Base-by-base conservation (phyloP, 2,888 invertebrate species). In the Lithophane semibrunnea region DNA sequence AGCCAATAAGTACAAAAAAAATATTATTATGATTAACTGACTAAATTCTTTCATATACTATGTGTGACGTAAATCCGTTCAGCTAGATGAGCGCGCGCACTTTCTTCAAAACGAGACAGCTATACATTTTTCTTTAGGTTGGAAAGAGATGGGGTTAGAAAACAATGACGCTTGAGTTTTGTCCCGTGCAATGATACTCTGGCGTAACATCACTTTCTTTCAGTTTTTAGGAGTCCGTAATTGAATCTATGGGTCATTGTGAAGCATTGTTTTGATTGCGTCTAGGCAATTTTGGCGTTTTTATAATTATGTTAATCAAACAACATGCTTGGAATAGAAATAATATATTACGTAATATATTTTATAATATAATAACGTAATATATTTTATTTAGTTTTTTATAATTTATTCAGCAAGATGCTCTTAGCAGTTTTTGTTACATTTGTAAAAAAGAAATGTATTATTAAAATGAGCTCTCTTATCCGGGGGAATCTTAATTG, bases 141-240 rank as follows among this genome's bases (percentile, higher is more conserved):
- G 82, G 91, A 95, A 83, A 91, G 91, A 88, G 93, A 94, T 13
- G 73, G 89, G 79, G n/a, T 87, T 92, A 93, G 90, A 92, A 92
- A 94, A 95, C 94, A 95, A 95, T 94, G 92, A 93, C 90, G 87
- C 71, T 86, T 82, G 78, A 86, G 87, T 94, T 95, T 95, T 91
- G 86, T 83, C 88, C 70, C 77, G 68, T 70, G 88, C 89, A 87
- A 86, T 89, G 90, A 91, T 90, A 90, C 90, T 90, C 89, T 93
- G 92, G 91, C 92, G 93, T 94, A 94, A 95, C 92, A 92, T 92
- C 91, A 95, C 96, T 96, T 96, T 96, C 96, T 95, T 96, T 91
- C 91, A 90, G 91, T 93, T 93, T 93, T 94, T 94, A 91, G 88
- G 86, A 87, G 75, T 86, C 87, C 86, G 86, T 80, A 84, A 77